Evolutionary conservation across 2,797 vertebrate genomes (phyloP), one percentile per base, ranked within the genome.

Genomic region (Spea hammondii): DNA sequence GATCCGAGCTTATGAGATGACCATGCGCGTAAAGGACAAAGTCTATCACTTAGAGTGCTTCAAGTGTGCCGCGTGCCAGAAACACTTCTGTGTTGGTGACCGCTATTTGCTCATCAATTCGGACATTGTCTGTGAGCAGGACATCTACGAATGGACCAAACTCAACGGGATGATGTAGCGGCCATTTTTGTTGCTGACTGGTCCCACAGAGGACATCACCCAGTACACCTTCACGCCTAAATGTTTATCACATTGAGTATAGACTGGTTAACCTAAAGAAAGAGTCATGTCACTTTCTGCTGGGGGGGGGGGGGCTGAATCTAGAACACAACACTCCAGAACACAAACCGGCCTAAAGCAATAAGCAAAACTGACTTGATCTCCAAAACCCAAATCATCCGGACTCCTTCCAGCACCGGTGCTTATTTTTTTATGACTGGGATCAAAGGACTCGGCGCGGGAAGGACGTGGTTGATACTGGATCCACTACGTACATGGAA

Each of bases 141-240:
- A 99, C 92, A 99, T 99, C 89, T 99, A 96, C 1, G 96, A 99
- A 92, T 99, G 98, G 98, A 98, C 95, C 90, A 99, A 99, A 90
- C 92, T 97, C 82, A 99, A 95, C 2, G 95, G 91, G 32, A 95
- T 94, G 91, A 91, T 93, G 83, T 94, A 62, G 70, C 44, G 14
- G 9, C 14, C n/a, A 17, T 32, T 32, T 1, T 62, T 32, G 4
- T 6, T 32, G 14, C 4, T 32, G n/a, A 62, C n/a, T 17, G 32
- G n/a, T 17, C 14, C 59, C 59, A 62, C 14, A 17, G 59, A 32
- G 59, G 14, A 9, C 59, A 32, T 62, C 14, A 62, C 32, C 9
- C 7, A 14, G 6, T 7, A 32, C 14, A 17, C n/a, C n/a, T 32
- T 17, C 9, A 6, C 6, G 17, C n/a, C 6, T 1, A 5, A 13